phyloP scores from a whole-genome alignment of 2,797 vertebrate species.

The Danionella dracula region DNA sequence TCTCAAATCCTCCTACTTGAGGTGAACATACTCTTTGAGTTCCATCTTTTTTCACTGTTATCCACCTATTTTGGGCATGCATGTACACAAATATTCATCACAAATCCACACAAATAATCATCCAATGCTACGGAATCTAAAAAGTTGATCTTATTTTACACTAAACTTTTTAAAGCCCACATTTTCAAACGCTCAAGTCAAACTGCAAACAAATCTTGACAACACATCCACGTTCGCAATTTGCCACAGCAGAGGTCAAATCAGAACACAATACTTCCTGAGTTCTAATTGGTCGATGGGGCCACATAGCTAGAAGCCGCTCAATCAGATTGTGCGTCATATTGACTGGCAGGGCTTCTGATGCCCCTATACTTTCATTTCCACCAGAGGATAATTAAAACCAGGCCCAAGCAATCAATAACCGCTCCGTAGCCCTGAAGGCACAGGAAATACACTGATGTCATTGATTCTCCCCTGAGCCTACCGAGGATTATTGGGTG shows the following conservation, averaged over 20 bases:
- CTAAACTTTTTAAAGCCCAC: no score
- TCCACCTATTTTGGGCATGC: no score
- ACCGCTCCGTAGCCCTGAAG: slow-evolving; percentile 20
- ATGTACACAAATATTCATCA: no score
- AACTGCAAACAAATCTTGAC: neutral
- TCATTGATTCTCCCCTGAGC: slow-evolving; percentile 39
- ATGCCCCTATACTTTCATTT: slow-evolving; percentile 36
- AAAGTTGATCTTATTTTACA: no score
- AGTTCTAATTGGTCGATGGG: slow-evolving; percentile 1
- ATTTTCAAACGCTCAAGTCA: no score
- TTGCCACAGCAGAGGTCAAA: neutral
- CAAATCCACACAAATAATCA: no score
- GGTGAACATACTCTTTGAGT: no score
- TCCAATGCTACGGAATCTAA: no score
- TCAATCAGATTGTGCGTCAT: slow-evolving; percentile 13
- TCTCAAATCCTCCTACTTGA: no score
- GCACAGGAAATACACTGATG: slow-evolving; percentile 45
- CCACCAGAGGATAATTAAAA: slow-evolving; percentile 57
- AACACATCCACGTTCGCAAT: neutral
- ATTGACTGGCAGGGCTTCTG: slow-evolving; percentile 31
- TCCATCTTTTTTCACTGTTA: no score
- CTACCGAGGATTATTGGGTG: slow-evolving; percentile 6
- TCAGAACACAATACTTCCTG: neutral
- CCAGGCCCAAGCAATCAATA: slow-evolving; percentile 55
- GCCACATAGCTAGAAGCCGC: neutral